Evolutionary conservation across 2,797 vertebrate species (phyloP), one percentile per base, ranked within the genome.

Genomic region (Peromyscus melanophrys): DNA sequence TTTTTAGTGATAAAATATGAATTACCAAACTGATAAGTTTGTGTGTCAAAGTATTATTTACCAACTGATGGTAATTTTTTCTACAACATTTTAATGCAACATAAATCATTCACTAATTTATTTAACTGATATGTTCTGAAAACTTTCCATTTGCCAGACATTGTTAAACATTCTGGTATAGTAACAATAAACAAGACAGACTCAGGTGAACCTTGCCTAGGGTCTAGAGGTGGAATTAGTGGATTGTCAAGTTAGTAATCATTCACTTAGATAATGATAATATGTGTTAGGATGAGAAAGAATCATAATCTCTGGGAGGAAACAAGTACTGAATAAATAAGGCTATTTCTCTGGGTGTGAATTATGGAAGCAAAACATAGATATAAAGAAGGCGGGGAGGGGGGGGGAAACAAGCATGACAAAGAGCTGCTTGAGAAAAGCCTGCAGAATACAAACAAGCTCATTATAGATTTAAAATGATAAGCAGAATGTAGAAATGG

Each of bases 371-470:
- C 17, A 75, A 76, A 84, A 65, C 7, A 78, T 37, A 9, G 7
- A 69, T 57, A 14, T 9, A 69, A 34, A 87, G 40, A 31, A 46
- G 9, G 1, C 6, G 5, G 43, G 3, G 7, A 77, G 4, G 76
- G 63, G n/a, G n/a, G n/a, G n/a, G n/a, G n/a, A n/a, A n/a, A 25
- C 17, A 71, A 71, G 9, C 21, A 31, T 27, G 25, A 23, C 11
- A 59, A 82, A 34, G 13, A 57, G 14, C 34, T 43, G 4, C 1
- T 9, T 49, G 3, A 23, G 1, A 2, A n/a, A 86, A 43, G 1
- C 4, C 2, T 25, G 4, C 29, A 49, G 6, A 4, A 1, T n/a
- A 8, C 21, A 23, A 34, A 52, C 37, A 2, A 34, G 11, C 52
- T 67, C n/a, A 81, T 40, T 4, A 29, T 6, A 46, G 27, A 46